Conservation (phyloP, 2,888 invertebrate genomes). For the Ametastegia equiseti region DNA sequence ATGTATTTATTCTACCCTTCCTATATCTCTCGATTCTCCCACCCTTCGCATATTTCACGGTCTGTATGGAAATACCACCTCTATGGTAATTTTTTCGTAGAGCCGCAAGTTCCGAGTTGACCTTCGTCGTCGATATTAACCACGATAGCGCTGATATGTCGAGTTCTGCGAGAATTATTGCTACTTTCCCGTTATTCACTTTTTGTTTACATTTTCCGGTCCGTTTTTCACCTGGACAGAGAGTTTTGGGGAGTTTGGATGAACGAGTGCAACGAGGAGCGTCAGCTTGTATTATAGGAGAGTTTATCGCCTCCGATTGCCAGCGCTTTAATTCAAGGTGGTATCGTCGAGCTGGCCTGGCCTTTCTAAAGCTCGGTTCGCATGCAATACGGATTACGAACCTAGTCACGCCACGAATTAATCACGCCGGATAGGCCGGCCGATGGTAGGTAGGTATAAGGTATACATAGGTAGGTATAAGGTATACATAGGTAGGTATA, state of each 20-base stretch:
- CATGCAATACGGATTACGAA: constrained; percentile 17
- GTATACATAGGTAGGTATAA: too few relatives aligned
- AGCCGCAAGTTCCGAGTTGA: background rate
- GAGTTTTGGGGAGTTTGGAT: background rate
- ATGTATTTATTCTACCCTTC: too few relatives aligned
- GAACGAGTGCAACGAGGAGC: background rate
- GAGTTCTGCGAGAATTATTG: too few relatives aligned
- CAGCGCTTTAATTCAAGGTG: background rate
- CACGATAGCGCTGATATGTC: too few relatives aligned
- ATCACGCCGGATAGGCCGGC: background rate
- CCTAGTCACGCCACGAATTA: constrained; percentile 24
- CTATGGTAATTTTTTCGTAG: constrained; percentile 23
- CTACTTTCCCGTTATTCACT: too few relatives aligned
- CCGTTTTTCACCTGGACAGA: too few relatives aligned
- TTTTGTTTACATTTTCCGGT: too few relatives aligned
- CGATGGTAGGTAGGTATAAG: background rate
- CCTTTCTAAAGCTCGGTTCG: background rate
- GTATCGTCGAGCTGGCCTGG: background rate
- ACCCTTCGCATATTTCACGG: constrained; percentile 6
- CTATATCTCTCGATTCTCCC: background rate
- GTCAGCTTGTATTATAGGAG: background rate
- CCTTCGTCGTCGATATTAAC: too few relatives aligned
- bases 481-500: too few relatives aligned
- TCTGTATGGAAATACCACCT: background rate
- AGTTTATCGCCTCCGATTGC: background rate